These are phyloP conservation scores for Larimichthys crocea DNA, from an alignment of 2,113 vertebrate genomes.

Conservation along the genomic window DNA sequence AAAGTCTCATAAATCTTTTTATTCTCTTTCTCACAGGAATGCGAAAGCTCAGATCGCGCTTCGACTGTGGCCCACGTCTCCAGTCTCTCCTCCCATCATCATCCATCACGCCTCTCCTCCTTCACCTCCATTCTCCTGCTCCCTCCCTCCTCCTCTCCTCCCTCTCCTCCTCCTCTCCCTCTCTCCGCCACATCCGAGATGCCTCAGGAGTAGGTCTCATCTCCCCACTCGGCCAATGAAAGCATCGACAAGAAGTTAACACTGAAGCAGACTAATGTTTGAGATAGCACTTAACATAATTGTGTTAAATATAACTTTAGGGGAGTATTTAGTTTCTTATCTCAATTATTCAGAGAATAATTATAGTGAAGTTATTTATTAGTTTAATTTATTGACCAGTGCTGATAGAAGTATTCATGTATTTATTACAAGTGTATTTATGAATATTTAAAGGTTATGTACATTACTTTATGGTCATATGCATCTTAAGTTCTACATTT, in stretches of 20 bases:
- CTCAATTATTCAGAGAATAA: too few species aligned
- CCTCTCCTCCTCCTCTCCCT: neutral
- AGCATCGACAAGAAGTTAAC: neutral
- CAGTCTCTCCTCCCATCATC: neutral
- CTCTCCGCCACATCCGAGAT: neutral
- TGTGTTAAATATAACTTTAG: neutral
- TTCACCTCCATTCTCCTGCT: neutral
- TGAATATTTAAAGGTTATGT: constrained; percentile 10
- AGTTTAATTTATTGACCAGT: constrained; percentile 7
- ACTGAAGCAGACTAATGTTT: neutral
- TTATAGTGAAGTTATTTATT: constrained; percentile 49
- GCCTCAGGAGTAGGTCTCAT: fast-evolving
- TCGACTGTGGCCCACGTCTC: neutral
- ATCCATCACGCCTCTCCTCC: neutral
- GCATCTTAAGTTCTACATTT: neutral
- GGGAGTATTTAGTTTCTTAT: constrained; percentile 40
- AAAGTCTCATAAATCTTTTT: neutral
- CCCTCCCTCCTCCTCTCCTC: neutral
- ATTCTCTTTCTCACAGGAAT: constrained; percentile 14
- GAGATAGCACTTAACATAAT: neutral
- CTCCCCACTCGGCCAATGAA: neutral
- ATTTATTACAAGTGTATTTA: constrained; percentile 50
- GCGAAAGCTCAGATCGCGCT: neutral
- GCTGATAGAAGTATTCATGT: neutral
- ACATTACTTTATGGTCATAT: neutral